Base-by-base conservation (phyloP, 2,888 invertebrate genomes). In the Tiliacea aurago region DNA sequence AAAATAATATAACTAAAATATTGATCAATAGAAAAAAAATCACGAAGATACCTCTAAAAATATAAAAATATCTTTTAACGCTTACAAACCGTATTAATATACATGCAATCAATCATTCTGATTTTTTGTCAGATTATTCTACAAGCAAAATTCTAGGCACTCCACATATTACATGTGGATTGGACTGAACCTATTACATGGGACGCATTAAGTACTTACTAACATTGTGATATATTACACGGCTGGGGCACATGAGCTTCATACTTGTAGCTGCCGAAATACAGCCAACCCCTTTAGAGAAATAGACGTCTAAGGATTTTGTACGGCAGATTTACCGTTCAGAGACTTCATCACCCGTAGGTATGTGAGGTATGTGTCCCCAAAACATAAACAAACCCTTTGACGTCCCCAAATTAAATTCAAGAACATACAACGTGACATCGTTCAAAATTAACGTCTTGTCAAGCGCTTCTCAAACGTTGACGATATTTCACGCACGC, bases 401-500 rank as follows among this genome's bases (percentile, higher is more conserved):
- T 73, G 66, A 65, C 68, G 56, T 56, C 53, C 53, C 66, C 49
- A 80, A 78, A 85, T 85, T 86, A 84, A 83, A 80, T 84, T 84
- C 78, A 55, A 59, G 65, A 78, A 68, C 73, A 18, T 43, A 66
- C 73, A 61, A 78, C 70, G 76, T 76, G 58, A 68, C 80, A 55
- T 80, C 68, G 66, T 86, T 85, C 74, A 81, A 86, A 86, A 78
- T 81, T 70, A 85, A 85, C 73, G 75, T 76, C 75, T 76, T 63
- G 79, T 74, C 76, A 67, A 66, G 68, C 65, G 73, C 76, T 76
- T 73, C 78, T 77, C 74, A 81, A 84, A 81, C 78, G 78, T 79
- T 70, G 70, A 87, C 83, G 51, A 86, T 87, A 87, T 86, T 81
- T 86, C 86, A 83, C 70, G 70, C 78, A 76, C 53, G 65, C 72